Base-by-base conservation (phyloP, 1,140 invertebrate species). In the Diabrotica virgifera region DNA sequence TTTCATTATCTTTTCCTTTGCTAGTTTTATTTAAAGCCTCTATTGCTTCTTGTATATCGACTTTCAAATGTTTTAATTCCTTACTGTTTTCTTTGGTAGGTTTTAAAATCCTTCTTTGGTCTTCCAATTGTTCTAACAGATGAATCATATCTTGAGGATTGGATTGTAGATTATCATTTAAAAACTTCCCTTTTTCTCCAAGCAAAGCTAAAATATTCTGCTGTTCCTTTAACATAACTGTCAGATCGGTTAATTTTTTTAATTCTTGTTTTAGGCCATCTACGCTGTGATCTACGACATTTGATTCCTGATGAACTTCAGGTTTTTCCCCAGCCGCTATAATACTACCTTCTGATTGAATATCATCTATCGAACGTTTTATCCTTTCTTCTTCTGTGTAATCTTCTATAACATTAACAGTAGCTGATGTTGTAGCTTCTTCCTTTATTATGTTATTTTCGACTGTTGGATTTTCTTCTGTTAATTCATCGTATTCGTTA, bases 221-320 rank as follows among this genome's bases (percentile, higher is more conserved):
- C 61, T 77, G 76, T 46, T 77, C 74, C 56, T 69, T 68, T 6
- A 77, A 56, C 12, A 77, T 58, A 12, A 62, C 8, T 11, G 76
- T 68, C 11, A 77, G 53, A 7, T 74, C 62, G 38, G 71, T 62
- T 46, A 77, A 51, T 64, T 74, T 75, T 36, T 62, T 55, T 0
- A 77, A 62, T 72, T 77, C 76, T 7, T 58, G 12, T 66, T 70
- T 73, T 37, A 77, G 62, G 6, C 72, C 67, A 40, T 71, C 40
- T 6, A 75, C 60, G 36, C 70, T 58, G 55, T 69, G 55, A 10
- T 66, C 62, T 57, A 73, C 68, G 13, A 62, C 5, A 11, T 8
- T 24, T 37, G 5, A 9, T 64, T 8, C n/a, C 40, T 5, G 8
- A 46, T 46, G 8, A 3, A 46, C n/a, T 8, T 46, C 40, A 46